Evolutionary conservation across 2,113 vertebrate genomes (phyloP).

Genomic region (Sinocyclocheilus rhinocerous): DNA sequence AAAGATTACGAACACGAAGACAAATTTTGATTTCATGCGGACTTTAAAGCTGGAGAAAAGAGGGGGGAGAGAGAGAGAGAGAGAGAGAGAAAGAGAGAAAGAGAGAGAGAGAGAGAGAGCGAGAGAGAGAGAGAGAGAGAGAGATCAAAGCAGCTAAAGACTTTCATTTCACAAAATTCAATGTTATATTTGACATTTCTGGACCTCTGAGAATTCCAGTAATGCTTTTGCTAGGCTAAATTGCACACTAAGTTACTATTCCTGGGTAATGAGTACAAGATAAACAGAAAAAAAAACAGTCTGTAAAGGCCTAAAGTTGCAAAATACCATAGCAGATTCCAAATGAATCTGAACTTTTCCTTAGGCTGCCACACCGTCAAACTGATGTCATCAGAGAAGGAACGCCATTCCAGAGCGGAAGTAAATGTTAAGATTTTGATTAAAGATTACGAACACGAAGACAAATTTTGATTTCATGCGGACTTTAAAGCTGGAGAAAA

Average conservation of each 20-base stretch:
- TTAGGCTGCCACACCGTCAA: not conserved
- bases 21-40: no score
- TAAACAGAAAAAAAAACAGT: not conserved
- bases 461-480: no score
- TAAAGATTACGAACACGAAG: no score
- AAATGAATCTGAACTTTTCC: not conserved
- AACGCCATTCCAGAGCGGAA: no score
- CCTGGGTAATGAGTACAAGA: not conserved
- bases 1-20: no score
- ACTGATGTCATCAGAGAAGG: no score
- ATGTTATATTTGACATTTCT: not conserved
- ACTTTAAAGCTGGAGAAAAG: no score
- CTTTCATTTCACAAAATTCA: not conserved
- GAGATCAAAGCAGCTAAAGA: not conserved
- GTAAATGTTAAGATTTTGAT: no score
- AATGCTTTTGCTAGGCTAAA: not conserved
- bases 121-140: slow-evolving; percentile 11
- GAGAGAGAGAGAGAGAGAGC: not conserved
- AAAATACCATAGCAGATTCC: not conserved
- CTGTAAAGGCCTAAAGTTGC: not conserved
- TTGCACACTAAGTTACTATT: not conserved
- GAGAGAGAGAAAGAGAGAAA: no score
- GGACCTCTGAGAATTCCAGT: not conserved
- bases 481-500: slow-evolving; percentile 30
- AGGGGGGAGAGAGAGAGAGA: no score